Evolutionary conservation across 2,888 invertebrate genomes (phyloP).

Genomic region (Drosophila incognita): DNA sequence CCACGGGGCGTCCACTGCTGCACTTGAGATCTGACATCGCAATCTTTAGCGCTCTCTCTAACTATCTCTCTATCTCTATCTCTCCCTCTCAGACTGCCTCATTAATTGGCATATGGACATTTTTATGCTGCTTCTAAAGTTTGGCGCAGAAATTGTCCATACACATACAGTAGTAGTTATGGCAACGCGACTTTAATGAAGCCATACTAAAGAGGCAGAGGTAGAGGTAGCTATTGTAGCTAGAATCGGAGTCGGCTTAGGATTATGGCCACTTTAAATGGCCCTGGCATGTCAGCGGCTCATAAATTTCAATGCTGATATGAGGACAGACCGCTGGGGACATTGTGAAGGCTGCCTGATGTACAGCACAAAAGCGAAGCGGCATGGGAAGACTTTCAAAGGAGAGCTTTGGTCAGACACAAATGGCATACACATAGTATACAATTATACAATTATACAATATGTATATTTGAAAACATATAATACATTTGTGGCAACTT

Average conservation of each 20-base stretch:
- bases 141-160: conserved; percentile 39
- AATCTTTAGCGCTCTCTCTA: not conserved
- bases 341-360: conserved; percentile 42
- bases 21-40: conserved; percentile 19
- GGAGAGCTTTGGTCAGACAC: not conserved
- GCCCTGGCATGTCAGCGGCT: conserved; percentile 75
- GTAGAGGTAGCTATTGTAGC: conserved; percentile 33
- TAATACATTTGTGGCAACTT: conserved; percentile 14
- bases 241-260: conserved; percentile 24
- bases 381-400: conserved; percentile 52
- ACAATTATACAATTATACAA: conserved; percentile 5
- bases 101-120: conserved; percentile 75
- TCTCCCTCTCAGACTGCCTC: conserved; percentile 33
- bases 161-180: conserved; percentile 29
- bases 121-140: conserved; percentile 68
- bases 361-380: conserved; percentile 41
- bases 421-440: conserved; percentile 3
- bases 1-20: conserved; percentile 54
- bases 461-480: conserved; percentile 2
- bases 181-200: conserved; percentile 68
- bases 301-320: conserved; percentile 68
- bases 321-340: conserved; percentile 49
- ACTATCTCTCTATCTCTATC: conserved; percentile 1
- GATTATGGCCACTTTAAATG: conserved; percentile 68
- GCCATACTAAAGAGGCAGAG: conserved; percentile 47